phyloP scores from a whole-genome alignment of 2,888 invertebrate species.

The Seira ritae region DNA sequence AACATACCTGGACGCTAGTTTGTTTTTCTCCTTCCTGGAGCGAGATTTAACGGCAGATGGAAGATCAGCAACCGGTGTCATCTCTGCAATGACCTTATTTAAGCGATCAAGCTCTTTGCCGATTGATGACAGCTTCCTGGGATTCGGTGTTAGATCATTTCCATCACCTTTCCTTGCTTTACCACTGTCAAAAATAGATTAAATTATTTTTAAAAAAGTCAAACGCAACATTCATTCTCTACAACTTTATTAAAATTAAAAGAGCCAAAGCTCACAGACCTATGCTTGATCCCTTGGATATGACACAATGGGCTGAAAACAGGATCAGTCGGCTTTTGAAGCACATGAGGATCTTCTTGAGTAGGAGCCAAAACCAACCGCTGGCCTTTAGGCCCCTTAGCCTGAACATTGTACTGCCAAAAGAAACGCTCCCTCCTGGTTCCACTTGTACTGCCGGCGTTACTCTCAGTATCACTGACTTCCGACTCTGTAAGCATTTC shows the following conservation, averaged over 20 bases:
- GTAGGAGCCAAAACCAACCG: conserved; percentile 89
- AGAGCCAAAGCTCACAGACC: conserved; percentile 77
- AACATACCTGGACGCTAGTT: conserved; percentile 88
- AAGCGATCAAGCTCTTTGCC: conserved; percentile 95
- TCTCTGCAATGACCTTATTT: conserved; percentile 93
- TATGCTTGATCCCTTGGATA: conserved; percentile 92
- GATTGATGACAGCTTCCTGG: conserved; percentile 91
- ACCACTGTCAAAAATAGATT: conserved; percentile 79
- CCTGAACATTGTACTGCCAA: conserved; percentile 99
- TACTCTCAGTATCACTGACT: conserved; percentile 73
- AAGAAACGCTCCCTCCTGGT: conserved; percentile 85
- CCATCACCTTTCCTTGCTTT: conserved; percentile 98
- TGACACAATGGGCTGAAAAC: conserved; percentile 96
- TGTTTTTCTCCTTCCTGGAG: conserved; percentile 98
- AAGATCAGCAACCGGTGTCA: conserved; percentile 95
- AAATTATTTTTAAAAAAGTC: background rate
- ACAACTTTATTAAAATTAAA: too few relatives aligned
- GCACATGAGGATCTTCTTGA: conserved; percentile 92
- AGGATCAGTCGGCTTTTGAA: conserved; percentile 94
- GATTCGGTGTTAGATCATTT: conserved; percentile 97
- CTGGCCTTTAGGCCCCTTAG: conserved; percentile 97
- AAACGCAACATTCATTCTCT: background rate
- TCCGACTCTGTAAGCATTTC: conserved; percentile 68
- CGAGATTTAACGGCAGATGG: conserved; percentile 92
- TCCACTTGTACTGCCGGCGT: conserved; percentile 71